Base-by-base conservation (phyloP, 2,113 vertebrate species). In the Parus major region DNA sequence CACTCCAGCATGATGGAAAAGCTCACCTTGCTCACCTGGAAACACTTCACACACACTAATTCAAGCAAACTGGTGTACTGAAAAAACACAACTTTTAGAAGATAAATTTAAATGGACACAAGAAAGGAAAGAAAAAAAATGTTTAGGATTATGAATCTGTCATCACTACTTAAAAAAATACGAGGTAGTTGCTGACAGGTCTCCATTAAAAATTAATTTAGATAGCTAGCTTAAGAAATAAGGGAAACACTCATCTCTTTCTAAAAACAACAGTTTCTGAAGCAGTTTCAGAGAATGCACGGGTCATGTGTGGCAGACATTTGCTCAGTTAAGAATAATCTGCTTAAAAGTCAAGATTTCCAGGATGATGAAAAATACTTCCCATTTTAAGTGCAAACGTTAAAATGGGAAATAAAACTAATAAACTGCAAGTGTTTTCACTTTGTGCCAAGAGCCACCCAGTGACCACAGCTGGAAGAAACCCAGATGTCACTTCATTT, bases 401-500 rank as follows among this genome's bases (percentile, higher is more conserved):
- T 39, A 39, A 39, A 39, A 39, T 39, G 39, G 39, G 39, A 39
- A 39, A 39, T 39, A 39, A 39, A 39, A 39, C 42, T 16, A 42
- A 42, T 42, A 42, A 1, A 70, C 16, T 60, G 24, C 33, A 61
- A 52, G 31, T 18, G 11, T 53, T 86, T 83, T 79, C 55, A 65
- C 44, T 17, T 14, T 71, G 31, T 87, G 86, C 65, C 60, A 90
- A 76, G 22, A 94, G 77, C 33, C 44, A 64, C 33, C 12, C 85
- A 79, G 9, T 47, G 64, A 92, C 69, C 69, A 78, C 27, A 86
- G 27, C 47, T 83, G 68, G 59, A 83, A 90, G 69, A 90, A 92
- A 24, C 15, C 64, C 68, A 88, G 73, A 50, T 1, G 9, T 11
- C 9, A 2, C 56, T 70, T 84, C 57, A 50, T 39, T 66, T 75